Percentiles rank a stretch among this genome's conserved stretches.
phyloP scores from a whole-genome alignment of 2,797 vertebrate species.

The Gymnothorax javanicus region DNA sequence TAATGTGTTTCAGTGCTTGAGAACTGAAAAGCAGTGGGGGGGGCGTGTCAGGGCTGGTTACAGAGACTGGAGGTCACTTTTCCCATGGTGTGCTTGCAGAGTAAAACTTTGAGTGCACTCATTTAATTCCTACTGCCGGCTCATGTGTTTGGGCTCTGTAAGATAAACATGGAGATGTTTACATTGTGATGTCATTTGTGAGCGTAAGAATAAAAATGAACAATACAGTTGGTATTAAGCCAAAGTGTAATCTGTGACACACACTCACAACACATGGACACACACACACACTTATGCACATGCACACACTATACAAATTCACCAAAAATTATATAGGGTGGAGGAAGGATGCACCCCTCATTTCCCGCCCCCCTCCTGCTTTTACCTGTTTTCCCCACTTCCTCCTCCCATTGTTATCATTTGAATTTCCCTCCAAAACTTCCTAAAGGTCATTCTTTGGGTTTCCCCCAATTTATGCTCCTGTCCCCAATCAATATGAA shows the following conservation, averaged over 20 bases:
- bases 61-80: background rate
- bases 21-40: background rate
- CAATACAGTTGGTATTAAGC: background rate
- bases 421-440: no score
- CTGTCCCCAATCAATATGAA: no score
- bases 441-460: no score
- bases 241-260: background rate
- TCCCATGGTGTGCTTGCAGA: background rate
- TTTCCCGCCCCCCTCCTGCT: no score
- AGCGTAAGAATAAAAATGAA: slow-evolving; percentile 11
- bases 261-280: background rate
- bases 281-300: background rate
- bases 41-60: no score
- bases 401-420: no score
- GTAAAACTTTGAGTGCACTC: background rate
- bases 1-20: background rate
- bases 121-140: background rate
- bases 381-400: no score
- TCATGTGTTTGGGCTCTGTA: background rate
- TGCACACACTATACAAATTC: background rate
- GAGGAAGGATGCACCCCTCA: no score
- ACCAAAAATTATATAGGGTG: background rate
- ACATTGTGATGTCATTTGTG: slow-evolving; percentile 29
- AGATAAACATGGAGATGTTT: slow-evolving; percentile 12
- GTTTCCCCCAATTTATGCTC: no score